A percentile compares a stretch with the other conserved stretches of the same genome.
These are phyloP conservation scores for Heliconius hewitsoni DNA, from an alignment of 1,140 invertebrate genomes.

Conservation along the genomic window DNA sequence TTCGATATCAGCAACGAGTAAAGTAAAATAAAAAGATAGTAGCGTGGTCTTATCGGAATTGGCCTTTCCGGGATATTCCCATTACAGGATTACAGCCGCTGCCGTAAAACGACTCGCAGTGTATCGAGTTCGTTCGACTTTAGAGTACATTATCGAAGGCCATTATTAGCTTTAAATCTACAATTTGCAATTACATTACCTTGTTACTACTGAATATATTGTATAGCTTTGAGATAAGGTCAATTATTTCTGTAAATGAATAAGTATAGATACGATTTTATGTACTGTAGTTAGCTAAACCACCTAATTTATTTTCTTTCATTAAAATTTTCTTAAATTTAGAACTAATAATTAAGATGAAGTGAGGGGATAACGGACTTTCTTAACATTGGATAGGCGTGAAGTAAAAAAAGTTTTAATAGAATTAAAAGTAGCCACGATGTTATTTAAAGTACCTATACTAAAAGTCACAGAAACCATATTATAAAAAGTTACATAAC, in stretches of 20 bases:
- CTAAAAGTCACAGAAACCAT: too few relatives aligned
- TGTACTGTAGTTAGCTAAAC: too few relatives aligned
- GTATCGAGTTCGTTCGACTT: slow-evolving; percentile 20
- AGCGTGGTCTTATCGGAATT: slow-evolving; percentile 36
- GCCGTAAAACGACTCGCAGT: slow-evolving; percentile 23
- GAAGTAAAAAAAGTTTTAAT: too few relatives aligned
- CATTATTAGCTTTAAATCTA: slow-evolving; percentile 11
- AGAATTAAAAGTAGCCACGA: too few relatives aligned
- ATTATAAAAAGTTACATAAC: too few relatives aligned
- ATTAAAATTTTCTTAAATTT: too few relatives aligned
- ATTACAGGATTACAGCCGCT: slow-evolving; percentile 46
- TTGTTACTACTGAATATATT: neutral
- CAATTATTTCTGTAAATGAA: neutral
- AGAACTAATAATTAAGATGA: too few relatives aligned
- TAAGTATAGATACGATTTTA: too few relatives aligned
- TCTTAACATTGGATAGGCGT: too few relatives aligned
- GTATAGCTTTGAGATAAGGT: neutral
- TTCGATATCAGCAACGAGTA: slow-evolving; percentile 15
- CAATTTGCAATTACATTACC: slow-evolving; percentile 6
- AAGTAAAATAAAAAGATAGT: slow-evolving; percentile 29
- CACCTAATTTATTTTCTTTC: too few relatives aligned
- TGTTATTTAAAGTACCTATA: too few relatives aligned
- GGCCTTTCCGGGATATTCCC: slow-evolving; percentile 31
- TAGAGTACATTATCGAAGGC: neutral
- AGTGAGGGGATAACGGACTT: too few relatives aligned